Base-by-base conservation (phyloP, 2,888 invertebrate species). In the Cancer borealis region DNA sequence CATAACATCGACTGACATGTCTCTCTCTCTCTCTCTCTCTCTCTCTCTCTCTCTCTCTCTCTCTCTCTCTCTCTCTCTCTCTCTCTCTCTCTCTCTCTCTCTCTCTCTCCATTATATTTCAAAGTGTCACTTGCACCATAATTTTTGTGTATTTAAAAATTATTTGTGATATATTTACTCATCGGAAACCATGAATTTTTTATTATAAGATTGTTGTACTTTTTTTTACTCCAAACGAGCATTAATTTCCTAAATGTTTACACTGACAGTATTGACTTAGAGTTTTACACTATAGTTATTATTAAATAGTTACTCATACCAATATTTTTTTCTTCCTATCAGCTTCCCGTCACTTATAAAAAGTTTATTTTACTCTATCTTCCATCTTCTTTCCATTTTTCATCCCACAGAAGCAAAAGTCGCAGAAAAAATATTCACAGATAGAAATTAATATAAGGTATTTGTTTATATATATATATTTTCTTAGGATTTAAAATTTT, bases 1-100 rank as follows among this genome's bases (percentile, higher is more conserved):
- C 79, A 79, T 79, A 79, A 79, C 79, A 79, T 79, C 79, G 79
- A 30, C 79, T 79, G 79, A 79, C 79, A 79, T 79, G 79, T 79
- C 79, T 79, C 45, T 89, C 47, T 47, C 89, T 46, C 46, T 91
- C 60, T 60, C 60, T 30, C 90, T 60, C 90, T 60, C 60, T 91
- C 45, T 30, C 46, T 60, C 91, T 60, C n/a, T 89, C 54, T 54
- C 66, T 39, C 60, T 39, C 49, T 91, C 47, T 89, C 17, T 46
- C 26, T 47, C 47, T 91, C 91, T 49, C 60, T 91, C 30, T 21
- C 30, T 60, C 30, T 60, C 91, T 54, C 21, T 91, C 60, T 49
- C n/a, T n/a, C n/a, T n/a, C n/a, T 79, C 79, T 79, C 45, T 89
- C 47, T 47, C 89, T 46, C 46, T 91, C 60, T 54, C n/a, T 10